Evolutionary conservation across 37 sponge, comb jelly and placozoan species (phyloP).

Genomic region (Mnemiopsis leidyi): DNA sequence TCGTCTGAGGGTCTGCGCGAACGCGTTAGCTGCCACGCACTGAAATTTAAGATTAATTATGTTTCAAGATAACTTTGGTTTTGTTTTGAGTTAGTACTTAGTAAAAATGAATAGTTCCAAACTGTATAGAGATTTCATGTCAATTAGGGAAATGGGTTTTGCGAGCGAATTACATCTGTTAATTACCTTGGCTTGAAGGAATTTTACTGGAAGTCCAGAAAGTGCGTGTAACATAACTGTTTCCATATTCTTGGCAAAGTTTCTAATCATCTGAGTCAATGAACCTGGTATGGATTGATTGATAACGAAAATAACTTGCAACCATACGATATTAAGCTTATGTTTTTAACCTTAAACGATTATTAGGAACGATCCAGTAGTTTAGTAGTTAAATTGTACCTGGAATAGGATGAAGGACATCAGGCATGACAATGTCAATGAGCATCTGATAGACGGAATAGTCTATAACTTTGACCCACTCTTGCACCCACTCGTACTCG

Average conservation of each 20-base stretch:
- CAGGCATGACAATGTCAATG: conserved; percentile 86
- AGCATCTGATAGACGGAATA: conserved; percentile 93
- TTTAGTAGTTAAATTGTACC: conserved; percentile 15
- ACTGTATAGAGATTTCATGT: too few species aligned
- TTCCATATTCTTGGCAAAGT: conserved; percentile 97
- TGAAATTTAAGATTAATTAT: too few species aligned
- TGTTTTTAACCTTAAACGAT: too few species aligned
- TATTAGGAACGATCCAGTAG: not conserved
- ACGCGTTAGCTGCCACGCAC: conserved; percentile 81
- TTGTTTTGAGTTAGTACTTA: too few species aligned
- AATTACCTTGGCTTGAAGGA: conserved; percentile 79
- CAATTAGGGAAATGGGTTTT: too few species aligned
- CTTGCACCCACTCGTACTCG: conserved; percentile 69
- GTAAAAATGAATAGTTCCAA: too few species aligned
- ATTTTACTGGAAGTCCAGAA: conserved; percentile 73
- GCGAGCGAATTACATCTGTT: not conserved
- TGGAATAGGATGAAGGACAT: conserved; percentile 94
- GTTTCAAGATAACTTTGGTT: too few species aligned
- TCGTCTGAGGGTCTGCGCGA: conserved; percentile 95
- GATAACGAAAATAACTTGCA: too few species aligned
- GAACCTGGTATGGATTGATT: too few species aligned
- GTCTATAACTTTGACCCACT: conserved; percentile 83
- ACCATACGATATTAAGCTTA: too few species aligned
- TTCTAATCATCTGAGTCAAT: conserved; percentile 92
- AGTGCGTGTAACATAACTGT: conserved; percentile 74